These are phyloP conservation scores for Aphis craccivora DNA, from an alignment of 1,140 invertebrate species.

Conservation along the genomic window DNA sequence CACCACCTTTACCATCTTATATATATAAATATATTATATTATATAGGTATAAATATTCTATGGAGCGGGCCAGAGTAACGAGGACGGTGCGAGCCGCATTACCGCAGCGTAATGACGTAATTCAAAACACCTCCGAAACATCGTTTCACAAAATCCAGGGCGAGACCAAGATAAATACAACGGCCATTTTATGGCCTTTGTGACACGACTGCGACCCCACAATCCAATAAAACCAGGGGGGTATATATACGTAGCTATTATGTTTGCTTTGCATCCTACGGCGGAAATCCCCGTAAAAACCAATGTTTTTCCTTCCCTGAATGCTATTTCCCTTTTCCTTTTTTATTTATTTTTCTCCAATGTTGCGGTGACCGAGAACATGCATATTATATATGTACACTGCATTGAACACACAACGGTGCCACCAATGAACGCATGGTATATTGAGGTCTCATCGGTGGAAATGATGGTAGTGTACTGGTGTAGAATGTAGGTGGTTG, in stretches of 20 bases:
- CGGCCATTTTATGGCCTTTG: constrained; percentile 54
- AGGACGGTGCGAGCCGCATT: constrained; percentile 10
- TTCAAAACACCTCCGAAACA: constrained; percentile 53
- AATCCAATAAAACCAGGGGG: constrained; percentile 54
- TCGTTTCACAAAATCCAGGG: constrained; percentile 31
- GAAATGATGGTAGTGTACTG: background rate
- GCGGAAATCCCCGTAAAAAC: constrained; percentile 45
- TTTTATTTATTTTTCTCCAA: background rate
- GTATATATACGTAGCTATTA: constrained; percentile 38
- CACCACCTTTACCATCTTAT: background rate
- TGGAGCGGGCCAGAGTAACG: background rate
- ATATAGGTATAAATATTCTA: background rate
- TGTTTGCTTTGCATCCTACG: constrained; percentile 53
- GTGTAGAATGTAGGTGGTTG: background rate
- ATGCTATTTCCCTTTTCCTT: background rate
- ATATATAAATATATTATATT: background rate
- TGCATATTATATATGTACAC: background rate
- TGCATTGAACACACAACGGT: background rate
- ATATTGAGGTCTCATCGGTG: background rate
- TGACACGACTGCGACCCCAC: constrained; percentile 42
- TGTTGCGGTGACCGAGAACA: background rate
- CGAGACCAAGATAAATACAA: constrained; percentile 50
- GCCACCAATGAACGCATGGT: background rate
- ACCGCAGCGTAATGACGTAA: constrained; percentile 47
- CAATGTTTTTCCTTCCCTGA: constrained; percentile 44